Percentiles rank a stretch among this genome's conserved stretches.
phyloP scores from a whole-genome alignment of 35 echinoderm and acorn worm genomes.

The Patiria miniata region DNA sequence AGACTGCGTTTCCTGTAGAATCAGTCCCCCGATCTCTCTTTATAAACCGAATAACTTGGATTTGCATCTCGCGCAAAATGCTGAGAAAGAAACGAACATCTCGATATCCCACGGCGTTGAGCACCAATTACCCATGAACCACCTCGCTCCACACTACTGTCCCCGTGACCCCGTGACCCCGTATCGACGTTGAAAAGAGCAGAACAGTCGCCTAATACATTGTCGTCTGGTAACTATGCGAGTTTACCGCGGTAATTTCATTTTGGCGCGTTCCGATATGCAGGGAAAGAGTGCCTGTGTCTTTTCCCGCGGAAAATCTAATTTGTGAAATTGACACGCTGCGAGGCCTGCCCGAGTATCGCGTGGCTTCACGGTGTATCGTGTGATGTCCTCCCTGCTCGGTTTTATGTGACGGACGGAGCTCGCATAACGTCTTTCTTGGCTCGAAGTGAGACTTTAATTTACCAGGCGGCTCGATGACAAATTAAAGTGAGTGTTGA shows the following conservation, averaged over 20 bases:
- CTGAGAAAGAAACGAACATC: too few relatives aligned
- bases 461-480: too few relatives aligned
- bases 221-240: conserved; percentile 3
- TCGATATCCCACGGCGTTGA: too few relatives aligned
- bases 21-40: too few relatives aligned
- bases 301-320: conserved; percentile 23
- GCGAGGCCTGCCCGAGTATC: neutral
- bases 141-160: neutral
- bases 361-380: neutral
- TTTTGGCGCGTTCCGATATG: conserved; percentile 18
- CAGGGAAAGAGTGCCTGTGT: conserved; percentile 19
- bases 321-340: conserved; percentile 25
- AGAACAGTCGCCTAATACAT: conserved; percentile 17
- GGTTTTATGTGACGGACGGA: too few relatives aligned
- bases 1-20: too few relatives aligned
- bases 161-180: neutral
- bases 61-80: too few relatives aligned
- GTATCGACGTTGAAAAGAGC: conserved; percentile 19
- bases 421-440: too few relatives aligned
- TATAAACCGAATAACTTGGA: too few relatives aligned
- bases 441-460: too few relatives aligned
- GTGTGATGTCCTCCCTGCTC: neutral
- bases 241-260: conserved; percentile 18
- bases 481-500: too few relatives aligned
- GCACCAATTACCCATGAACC: neutral